Evolutionary conservation across 2,797 vertebrate species (phyloP).

Genomic region (Manis crassicaudata): DNA sequence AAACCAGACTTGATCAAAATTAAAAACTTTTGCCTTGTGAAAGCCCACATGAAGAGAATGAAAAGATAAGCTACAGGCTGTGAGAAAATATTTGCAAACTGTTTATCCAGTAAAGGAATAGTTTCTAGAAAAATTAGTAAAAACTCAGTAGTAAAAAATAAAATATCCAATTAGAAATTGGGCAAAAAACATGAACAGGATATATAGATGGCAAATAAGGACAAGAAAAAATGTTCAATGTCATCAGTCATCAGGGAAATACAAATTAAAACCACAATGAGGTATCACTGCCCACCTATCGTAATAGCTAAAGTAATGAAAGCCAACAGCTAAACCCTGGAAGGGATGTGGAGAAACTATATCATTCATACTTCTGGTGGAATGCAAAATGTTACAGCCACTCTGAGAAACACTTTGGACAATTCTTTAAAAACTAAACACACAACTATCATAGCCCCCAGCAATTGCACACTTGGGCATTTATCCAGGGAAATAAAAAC

Average conservation of each 20-base stretch:
- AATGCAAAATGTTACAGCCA: not conserved
- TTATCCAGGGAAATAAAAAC: not conserved
- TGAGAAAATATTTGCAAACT: not conserved
- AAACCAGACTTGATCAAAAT: not conserved
- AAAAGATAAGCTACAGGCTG: not conserved
- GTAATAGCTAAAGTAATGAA: not conserved
- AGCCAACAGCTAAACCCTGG: not conserved
- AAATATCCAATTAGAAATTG: not conserved
- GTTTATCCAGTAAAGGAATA: not conserved
- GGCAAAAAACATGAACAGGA: not conserved
- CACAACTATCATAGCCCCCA: not conserved
- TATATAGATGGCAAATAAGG: not conserved
- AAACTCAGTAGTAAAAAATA: not conserved
- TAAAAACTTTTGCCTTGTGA: not conserved
- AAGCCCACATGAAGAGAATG: not conserved
- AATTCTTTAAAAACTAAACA: not conserved
- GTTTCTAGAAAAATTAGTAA: not conserved
- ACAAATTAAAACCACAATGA: not conserved
- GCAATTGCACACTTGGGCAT: not conserved
- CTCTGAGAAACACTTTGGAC: not conserved
- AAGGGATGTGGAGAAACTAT: not conserved
- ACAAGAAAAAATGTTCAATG: not conserved
- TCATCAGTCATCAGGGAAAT: not conserved
- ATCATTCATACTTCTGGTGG: not conserved
- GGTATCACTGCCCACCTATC: not conserved